These are phyloP conservation scores for Sialia sialis DNA, from an alignment of 2,113 vertebrate species.

Conservation along the genomic window DNA sequence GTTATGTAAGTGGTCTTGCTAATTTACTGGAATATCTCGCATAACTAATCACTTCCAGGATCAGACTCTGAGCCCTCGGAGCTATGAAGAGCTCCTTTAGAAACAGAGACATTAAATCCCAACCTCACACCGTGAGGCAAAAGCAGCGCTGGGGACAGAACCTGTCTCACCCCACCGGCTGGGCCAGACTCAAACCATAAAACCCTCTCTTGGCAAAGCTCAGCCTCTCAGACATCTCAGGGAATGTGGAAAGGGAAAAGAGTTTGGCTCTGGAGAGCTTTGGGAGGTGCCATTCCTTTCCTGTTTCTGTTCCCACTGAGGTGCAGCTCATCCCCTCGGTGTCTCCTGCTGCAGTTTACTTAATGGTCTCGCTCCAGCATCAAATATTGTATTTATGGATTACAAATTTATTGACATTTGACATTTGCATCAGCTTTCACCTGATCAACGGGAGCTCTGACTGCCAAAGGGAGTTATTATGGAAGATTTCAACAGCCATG, in stretches of 20 bases:
- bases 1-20: constrained; percentile 34
- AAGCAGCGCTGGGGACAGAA: background rate
- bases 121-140: background rate
- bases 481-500: constrained; percentile 67
- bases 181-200: background rate
- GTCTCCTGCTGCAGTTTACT: constrained; percentile 49
- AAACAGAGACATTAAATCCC: background rate
- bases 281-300: background rate
- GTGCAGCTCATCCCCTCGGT: background rate
- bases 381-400: constrained; percentile 63
- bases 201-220: background rate
- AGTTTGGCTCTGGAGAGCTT: background rate
- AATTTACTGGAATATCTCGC: constrained; percentile 43
- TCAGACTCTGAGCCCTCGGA: background rate
- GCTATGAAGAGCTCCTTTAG: background rate
- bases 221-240: background rate
- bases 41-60: constrained; percentile 34
- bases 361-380: constrained; percentile 40
- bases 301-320: background rate
- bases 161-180: fast-evolving
- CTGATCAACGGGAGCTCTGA: constrained; percentile 69
- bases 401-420: constrained; percentile 76
- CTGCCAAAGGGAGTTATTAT: constrained; percentile 71
- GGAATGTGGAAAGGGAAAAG: background rate
- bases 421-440: constrained; percentile 69